phyloP scores from a whole-genome alignment of 2,113 vertebrate species.

The Crotalus horridus region DNA sequence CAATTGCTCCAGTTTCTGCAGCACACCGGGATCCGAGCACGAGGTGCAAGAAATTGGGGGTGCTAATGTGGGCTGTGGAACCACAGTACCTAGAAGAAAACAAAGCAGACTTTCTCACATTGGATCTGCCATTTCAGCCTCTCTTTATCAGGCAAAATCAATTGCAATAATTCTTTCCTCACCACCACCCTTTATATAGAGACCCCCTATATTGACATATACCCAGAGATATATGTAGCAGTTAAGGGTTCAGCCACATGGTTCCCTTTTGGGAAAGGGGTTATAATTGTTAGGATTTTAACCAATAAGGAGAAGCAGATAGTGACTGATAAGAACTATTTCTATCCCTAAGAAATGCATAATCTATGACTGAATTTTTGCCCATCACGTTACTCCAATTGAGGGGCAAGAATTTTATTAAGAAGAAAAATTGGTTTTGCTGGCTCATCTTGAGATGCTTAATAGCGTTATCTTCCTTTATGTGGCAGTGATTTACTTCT shows the following conservation, averaged over 20 bases:
- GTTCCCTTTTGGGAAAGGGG: not conserved
- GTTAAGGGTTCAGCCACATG: not conserved
- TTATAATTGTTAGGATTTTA: not conserved
- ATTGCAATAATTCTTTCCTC: not conserved
- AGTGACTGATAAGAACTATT: not conserved
- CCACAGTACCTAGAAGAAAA: not conserved
- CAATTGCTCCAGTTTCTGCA: slow-evolving; percentile 20
- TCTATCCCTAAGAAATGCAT: not conserved
- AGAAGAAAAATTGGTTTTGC: not conserved
- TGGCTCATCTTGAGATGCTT: not conserved
- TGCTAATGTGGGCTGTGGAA: not conserved
- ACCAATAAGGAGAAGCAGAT: no score
- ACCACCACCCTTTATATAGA: not conserved
- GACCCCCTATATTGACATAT: not conserved
- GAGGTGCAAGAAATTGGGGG: not conserved
- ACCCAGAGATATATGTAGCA: not conserved
- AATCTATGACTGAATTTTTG: not conserved
- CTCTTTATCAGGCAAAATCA: not conserved
- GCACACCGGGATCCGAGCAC: not conserved
- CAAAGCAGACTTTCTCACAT: not conserved
- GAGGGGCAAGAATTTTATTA: not conserved
- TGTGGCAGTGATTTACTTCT: not conserved
- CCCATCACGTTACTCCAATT: not conserved
- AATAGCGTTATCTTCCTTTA: not conserved
- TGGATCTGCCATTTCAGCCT: not conserved